Evolutionary conservation across 2,888 invertebrate genomes (phyloP), one percentile per base, ranked within the genome.

Genomic region (Lampropteryx suffumata): DNA sequence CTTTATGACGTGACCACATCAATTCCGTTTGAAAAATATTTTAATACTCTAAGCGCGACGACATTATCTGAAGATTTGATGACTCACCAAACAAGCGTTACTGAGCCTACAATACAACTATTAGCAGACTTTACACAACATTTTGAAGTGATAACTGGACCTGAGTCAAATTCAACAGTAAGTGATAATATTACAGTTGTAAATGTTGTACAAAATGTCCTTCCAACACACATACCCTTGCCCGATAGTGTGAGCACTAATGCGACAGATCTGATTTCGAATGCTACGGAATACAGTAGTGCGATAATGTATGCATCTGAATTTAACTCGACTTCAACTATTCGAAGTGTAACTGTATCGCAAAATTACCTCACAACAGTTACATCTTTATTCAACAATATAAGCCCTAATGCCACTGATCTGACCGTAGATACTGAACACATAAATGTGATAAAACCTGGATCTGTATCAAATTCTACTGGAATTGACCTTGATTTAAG

Each of bases 21-120:
- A 24, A 44, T 55, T 21, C 55, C 49, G 10, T 56, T 49, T 49
- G 62, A 62, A 39, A 54, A 62, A 50, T 59, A 57, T 61, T 60
- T 47, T 35, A 61, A 60, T 55, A 62, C 59, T 36, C 14, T 58
- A 21, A 64, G 59, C 40, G 60, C 58, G 33, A 59, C 55, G 14
- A 56, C 59, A 29, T 7, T 49, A 42, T 48, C 56, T 53, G 55
- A 51, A 27, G 47, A 44, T 45, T 7, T 46, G 8, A 28, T 33
- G 3, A 10, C 58, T 24, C 27, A 35, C 12, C 29, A 26, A 35
- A 11, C 24, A 14, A 14, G 13, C 13, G 40, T 11, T 26, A 40
- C 48, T 24, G 48, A 53, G 28, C 10, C 40, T 5, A 17, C 40
- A 40, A 21, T 36, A 14, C 36, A 13, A 26, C 10, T n/a, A 27